A percentile compares a stretch with the other conserved stretches of the same genome.
phyloP scores from a whole-genome alignment of 2,888 invertebrate species.

The Agrenia bidenticulata region DNA sequence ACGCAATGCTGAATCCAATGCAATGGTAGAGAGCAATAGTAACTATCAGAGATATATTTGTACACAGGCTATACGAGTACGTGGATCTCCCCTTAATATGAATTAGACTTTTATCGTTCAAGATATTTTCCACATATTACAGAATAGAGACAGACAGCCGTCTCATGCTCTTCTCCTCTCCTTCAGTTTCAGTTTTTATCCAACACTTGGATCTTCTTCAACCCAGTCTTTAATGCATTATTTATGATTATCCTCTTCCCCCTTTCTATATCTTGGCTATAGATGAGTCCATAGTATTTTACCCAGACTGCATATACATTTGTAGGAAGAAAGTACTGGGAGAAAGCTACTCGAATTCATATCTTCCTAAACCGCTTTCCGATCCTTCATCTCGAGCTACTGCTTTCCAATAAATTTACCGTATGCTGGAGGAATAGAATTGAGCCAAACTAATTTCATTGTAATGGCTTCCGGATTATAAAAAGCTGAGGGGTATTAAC shows the following conservation, averaged over 20 bases:
- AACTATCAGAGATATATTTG: conserved; percentile 1
- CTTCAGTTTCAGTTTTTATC: conserved; percentile 3
- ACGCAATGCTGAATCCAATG: background rate
- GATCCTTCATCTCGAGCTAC: too few relatives aligned
- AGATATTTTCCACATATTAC: conserved; percentile 21
- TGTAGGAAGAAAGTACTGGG: too few relatives aligned
- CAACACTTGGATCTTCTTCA: conserved; percentile 3
- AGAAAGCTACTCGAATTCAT: too few relatives aligned
- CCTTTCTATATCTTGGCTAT: background rate
- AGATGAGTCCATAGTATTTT: background rate
- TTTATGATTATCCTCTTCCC: conserved; percentile 22
- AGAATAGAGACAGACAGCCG: conserved; percentile 17
- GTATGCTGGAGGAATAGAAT: too few relatives aligned
- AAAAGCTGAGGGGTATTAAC: too few relatives aligned
- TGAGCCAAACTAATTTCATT: too few relatives aligned
- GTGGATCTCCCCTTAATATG: conserved; percentile 17
- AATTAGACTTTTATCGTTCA: conserved; percentile 25
- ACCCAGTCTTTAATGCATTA: conserved; percentile 23
- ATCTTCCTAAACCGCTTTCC: too few relatives aligned
- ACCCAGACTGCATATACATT: too few relatives aligned
- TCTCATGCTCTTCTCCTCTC: conserved; percentile 9
- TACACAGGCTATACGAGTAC: background rate
- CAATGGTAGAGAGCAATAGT: conserved; percentile 16
- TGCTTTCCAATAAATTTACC: too few relatives aligned
- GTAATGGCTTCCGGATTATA: too few relatives aligned